Percentiles rank a stretch among this genome's conserved stretches.
phyloP scores from a whole-genome alignment of 2,113 vertebrate genomes.

The Ailurus styani region DNA sequence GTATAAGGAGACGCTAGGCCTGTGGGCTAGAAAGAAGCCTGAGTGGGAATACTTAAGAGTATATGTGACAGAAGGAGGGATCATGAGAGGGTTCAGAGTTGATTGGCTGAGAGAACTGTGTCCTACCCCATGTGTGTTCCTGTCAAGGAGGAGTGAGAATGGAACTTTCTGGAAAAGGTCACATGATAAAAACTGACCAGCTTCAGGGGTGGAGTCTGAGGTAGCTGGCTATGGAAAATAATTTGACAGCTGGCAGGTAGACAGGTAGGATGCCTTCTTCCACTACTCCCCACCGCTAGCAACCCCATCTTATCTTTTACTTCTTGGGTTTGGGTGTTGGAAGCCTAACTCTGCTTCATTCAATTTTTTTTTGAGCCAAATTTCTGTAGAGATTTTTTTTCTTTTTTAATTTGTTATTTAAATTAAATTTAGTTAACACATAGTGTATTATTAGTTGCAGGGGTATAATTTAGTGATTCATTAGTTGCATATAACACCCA shows the following conservation, averaged over 20 bases:
- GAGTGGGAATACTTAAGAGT: background rate
- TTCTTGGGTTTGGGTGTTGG: background rate
- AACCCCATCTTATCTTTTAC: background rate
- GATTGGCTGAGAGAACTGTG: background rate
- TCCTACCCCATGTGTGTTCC: background rate
- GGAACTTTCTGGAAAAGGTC: background rate
- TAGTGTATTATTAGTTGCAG: background rate
- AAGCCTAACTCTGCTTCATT: background rate
- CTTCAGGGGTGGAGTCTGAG: background rate
- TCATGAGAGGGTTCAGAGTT: background rate
- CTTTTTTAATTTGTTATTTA: background rate
- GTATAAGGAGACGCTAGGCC: background rate
- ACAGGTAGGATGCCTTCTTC: background rate
- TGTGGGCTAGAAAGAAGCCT: background rate
- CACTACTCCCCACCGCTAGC: background rate
- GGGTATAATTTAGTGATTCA: background rate
- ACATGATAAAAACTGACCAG: background rate
- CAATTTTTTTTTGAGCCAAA: background rate
- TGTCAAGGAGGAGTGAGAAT: background rate
- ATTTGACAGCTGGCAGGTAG: background rate
- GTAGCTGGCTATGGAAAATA: background rate
- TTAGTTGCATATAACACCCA: background rate
- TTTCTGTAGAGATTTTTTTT: background rate
- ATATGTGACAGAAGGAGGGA: background rate
- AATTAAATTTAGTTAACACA: background rate